Percentiles rank a stretch among this genome's conserved stretches.
Conservation (phyloP, 1,140 invertebrate species). For the Drosophila cardini region DNA sequence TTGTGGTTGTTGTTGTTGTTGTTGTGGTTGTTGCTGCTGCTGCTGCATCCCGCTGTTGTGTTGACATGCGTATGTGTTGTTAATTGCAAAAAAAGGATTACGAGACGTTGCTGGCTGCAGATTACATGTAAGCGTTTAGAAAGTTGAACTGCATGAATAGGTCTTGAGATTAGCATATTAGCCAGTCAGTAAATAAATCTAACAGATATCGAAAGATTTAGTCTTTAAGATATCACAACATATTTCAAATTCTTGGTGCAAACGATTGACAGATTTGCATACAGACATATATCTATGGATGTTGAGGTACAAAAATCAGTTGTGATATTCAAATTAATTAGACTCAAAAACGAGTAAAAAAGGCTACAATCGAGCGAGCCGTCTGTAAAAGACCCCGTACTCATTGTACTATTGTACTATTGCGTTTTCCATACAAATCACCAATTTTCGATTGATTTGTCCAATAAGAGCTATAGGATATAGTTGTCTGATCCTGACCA, state of each 20-base stretch:
- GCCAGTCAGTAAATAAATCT: background rate
- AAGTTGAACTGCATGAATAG: constrained; percentile 74
- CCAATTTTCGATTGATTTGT: too few relatives aligned
- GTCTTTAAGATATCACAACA: background rate
- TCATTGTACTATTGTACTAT: too few relatives aligned
- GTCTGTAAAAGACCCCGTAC: too few relatives aligned
- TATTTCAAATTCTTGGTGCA: background rate
- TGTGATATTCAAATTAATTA: too few relatives aligned
- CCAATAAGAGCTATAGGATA: too few relatives aligned
- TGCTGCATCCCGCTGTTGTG: constrained; percentile 60
- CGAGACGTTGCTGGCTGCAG: constrained; percentile 56
- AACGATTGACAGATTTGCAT: background rate
- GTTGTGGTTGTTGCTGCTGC: constrained; percentile 20
- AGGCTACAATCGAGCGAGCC: too few relatives aligned
- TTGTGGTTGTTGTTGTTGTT: constrained; percentile 28
- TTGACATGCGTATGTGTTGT: constrained; percentile 82
- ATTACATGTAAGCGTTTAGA: constrained; percentile 72
- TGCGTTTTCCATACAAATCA: too few relatives aligned
- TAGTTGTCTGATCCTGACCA: too few relatives aligned
- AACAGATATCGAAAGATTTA: constrained; percentile 10
- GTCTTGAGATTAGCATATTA: constrained; percentile 60
- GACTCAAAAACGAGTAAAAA: too few relatives aligned
- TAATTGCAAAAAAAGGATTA: constrained; percentile 83
- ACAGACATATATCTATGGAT: background rate
- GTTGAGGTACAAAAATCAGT: background rate